Conservation (phyloP, 2,888 invertebrate species). For the Abscondita cerata region DNA sequence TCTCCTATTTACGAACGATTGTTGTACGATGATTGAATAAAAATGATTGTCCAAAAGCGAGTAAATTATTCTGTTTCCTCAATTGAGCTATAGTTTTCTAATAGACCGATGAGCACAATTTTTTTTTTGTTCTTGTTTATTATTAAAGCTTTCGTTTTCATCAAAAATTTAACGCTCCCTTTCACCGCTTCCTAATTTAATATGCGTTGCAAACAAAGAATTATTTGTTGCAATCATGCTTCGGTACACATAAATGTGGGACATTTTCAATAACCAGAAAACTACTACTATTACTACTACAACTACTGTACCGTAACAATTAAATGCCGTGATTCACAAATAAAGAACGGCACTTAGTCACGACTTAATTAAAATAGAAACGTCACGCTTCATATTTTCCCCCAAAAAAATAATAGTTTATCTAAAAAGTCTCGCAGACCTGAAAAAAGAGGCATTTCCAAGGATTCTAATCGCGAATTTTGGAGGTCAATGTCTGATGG, state of each 20-base stretch:
- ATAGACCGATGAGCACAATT: not conserved
- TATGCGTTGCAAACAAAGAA: not conserved
- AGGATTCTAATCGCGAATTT: too few species aligned
- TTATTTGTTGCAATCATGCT: not conserved
- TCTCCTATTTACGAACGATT: conserved; percentile 21
- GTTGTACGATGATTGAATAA: conserved; percentile 22
- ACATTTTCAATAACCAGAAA: conserved; percentile 8
- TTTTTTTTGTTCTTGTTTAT: not conserved
- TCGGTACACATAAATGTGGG: conserved; percentile 2
- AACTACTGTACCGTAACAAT: not conserved
- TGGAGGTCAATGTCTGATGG: too few species aligned
- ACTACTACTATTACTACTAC: not conserved
- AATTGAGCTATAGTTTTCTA: not conserved
- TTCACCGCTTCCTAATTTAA: not conserved
- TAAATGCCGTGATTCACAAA: not conserved
- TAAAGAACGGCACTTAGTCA: not conserved
- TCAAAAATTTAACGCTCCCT: not conserved
- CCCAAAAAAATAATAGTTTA: too few species aligned
- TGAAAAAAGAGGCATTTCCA: too few species aligned
- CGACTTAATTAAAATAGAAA: not conserved
- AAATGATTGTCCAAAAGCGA: conserved; percentile 14
- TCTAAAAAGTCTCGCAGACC: too few species aligned
- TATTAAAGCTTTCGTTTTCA: not conserved
- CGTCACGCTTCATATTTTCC: not conserved
- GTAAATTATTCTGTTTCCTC: conserved; percentile 5